phyloP scores from a whole-genome alignment of 1,140 invertebrate species.

The Asobara japonica region DNA sequence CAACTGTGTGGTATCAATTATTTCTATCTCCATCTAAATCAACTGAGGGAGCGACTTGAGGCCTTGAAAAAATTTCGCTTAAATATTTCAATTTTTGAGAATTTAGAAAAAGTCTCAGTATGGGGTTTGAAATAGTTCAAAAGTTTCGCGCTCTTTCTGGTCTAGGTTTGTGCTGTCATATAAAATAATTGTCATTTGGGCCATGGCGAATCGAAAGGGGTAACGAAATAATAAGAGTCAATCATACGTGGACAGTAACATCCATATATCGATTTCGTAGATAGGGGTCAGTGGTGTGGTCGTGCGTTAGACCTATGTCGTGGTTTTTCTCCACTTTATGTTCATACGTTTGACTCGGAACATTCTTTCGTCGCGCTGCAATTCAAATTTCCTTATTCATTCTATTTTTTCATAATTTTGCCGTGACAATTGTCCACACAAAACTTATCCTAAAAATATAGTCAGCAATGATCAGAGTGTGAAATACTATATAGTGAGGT shows the following conservation, averaged over 20 bases:
- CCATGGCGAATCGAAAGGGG: too few relatives aligned
- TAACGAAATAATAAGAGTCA: too few relatives aligned
- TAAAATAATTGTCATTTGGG: too few relatives aligned
- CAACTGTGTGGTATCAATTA: too few relatives aligned
- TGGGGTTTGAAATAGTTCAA: too few relatives aligned
- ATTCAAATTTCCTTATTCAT: background rate
- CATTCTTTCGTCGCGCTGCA: background rate
- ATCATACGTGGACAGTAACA: slow-evolving; percentile 50
- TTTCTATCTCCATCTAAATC: too few relatives aligned
- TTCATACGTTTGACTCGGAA: slow-evolving; percentile 11
- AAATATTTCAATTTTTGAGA: too few relatives aligned
- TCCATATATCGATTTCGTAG: slow-evolving; percentile 59
- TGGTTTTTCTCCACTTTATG: slow-evolving; percentile 19
- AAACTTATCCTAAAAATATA: background rate
- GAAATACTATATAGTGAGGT: background rate
- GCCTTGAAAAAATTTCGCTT: too few relatives aligned
- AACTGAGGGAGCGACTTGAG: too few relatives aligned
- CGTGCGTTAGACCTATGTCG: slow-evolving; percentile 23
- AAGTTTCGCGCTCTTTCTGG: too few relatives aligned
- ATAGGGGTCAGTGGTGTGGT: slow-evolving; percentile 59
- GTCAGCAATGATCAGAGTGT: background rate
- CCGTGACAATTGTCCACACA: background rate
- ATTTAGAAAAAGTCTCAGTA: too few relatives aligned
- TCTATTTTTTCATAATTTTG: background rate
- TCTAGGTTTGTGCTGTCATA: too few relatives aligned